A percentile compares a stretch with the other conserved stretches of the same genome.
These are phyloP conservation scores for Tautogolabrus adspersus DNA, from an alignment of 2,113 vertebrate species.

Conservation along the genomic window DNA sequence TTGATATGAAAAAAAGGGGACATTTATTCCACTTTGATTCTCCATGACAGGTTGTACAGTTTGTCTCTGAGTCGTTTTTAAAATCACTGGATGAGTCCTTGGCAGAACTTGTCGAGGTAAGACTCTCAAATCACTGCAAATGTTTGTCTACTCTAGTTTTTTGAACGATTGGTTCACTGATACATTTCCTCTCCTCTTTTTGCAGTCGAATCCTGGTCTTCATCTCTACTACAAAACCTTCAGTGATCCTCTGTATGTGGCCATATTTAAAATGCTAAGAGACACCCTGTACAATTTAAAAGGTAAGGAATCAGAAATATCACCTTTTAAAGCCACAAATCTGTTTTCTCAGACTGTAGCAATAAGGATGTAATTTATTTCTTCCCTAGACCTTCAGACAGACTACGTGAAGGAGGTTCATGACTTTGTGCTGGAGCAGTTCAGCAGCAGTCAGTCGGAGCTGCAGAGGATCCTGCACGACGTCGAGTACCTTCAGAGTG, in stretches of 20 bases:
- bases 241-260: conserved; percentile 95
- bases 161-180: neutral
- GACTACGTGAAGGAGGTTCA: conserved; percentile 96
- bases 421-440: conserved; percentile 98
- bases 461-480: conserved; percentile 97
- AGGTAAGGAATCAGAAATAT: conserved; percentile 79
- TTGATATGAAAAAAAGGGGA: neutral
- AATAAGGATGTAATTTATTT: neutral
- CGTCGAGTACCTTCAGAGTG: conserved; percentile 91
- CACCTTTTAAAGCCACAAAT: neutral
- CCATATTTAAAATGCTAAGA: conserved; percentile 97
- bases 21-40: neutral
- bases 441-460: conserved; percentile 96
- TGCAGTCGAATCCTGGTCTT: conserved; percentile 82
- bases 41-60: conserved; percentile 88
- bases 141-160: neutral
- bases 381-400: conserved; percentile 88
- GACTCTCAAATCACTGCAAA: neutral
- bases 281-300: conserved; percentile 95
- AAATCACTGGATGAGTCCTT: conserved; percentile 88
- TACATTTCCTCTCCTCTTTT: conserved; percentile 20
- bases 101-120: conserved; percentile 87
- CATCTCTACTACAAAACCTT: conserved; percentile 93
- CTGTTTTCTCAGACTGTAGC: accelerated
- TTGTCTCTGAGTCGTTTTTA: conserved; percentile 91